phyloP scores from a whole-genome alignment of 1,140 invertebrate species.

The Trichonephila clavata region DNA sequence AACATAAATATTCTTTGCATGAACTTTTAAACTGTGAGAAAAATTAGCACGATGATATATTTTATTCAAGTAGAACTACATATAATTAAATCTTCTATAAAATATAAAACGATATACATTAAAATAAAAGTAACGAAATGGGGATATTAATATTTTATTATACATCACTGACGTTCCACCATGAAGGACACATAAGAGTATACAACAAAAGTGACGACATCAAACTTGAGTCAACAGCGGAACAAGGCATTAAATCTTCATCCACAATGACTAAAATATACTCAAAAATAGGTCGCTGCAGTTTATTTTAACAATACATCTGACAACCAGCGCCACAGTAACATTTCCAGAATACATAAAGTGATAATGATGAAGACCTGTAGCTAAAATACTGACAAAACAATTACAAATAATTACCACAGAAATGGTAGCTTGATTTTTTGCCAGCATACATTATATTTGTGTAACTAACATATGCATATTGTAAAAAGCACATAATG shows the following conservation, averaged over 20 bases:
- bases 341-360: slow-evolving; percentile 69
- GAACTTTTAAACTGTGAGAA: no score
- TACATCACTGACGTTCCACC: slow-evolving; percentile 75
- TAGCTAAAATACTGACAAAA: slow-evolving; percentile 66
- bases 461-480: slow-evolving; percentile 15
- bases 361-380: slow-evolving; percentile 36
- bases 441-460: slow-evolving; percentile 1
- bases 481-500: slow-evolving; percentile 8
- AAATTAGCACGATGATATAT: no score
- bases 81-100: background rate
- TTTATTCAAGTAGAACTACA: no score
- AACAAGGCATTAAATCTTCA: slow-evolving; percentile 75
- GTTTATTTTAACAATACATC: slow-evolving; percentile 67
- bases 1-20: no score
- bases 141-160: slow-evolving; percentile 74
- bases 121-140: background rate
- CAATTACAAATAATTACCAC: slow-evolving; percentile 38
- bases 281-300: slow-evolving; percentile 76
- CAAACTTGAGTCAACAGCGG: slow-evolving; percentile 71
- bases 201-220: slow-evolving; percentile 76
- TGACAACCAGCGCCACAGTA: slow-evolving; percentile 74
- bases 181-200: slow-evolving; percentile 72
- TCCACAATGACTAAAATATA: slow-evolving; percentile 74
- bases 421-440: slow-evolving; percentile 23
- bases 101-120: background rate